A percentile compares a stretch with the other conserved stretches of the same genome.
Conservation (phyloP, 2,797 vertebrate genomes). For the Gambelia wislizenii region DNA sequence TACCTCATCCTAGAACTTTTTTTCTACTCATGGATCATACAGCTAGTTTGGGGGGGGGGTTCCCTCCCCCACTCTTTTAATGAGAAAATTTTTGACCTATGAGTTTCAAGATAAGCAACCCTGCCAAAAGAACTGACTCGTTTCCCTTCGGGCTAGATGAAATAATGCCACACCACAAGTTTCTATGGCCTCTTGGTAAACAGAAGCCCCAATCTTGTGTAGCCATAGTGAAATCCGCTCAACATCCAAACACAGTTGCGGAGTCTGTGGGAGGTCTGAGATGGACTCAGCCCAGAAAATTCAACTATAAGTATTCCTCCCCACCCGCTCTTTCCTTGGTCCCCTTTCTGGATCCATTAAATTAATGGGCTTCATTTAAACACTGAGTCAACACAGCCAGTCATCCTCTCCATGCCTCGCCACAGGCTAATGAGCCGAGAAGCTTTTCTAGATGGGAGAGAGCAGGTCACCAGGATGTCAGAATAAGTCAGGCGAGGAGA, state of each 20-base stretch:
- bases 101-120: not conserved
- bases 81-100: too few relatives aligned
- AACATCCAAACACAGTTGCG: constrained; percentile 49
- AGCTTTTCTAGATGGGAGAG: constrained; percentile 45
- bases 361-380: constrained; percentile 34
- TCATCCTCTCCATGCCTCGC: constrained; percentile 30
- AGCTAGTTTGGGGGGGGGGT: too few relatives aligned
- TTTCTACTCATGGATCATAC: too few relatives aligned
- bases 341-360: constrained; percentile 38
- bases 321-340: fast-evolving
- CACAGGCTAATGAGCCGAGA: constrained; percentile 31
- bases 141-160: constrained; percentile 41
- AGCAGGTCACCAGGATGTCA: constrained; percentile 47
- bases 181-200: constrained; percentile 45
- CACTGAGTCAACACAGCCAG: constrained; percentile 35
- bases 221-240: constrained; percentile 63
- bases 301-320: constrained; percentile 23
- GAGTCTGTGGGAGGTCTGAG: constrained; percentile 48
- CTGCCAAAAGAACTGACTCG: not conserved
- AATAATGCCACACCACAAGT: constrained; percentile 33
- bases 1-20: too few relatives aligned
- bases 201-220: constrained; percentile 43
- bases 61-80: too few relatives aligned
- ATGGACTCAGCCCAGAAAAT: constrained; percentile 46
- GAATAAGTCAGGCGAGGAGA: constrained; percentile 40